phyloP scores from a whole-genome alignment of 2,888 invertebrate genomes.

The Coenonympha arcania region DNA sequence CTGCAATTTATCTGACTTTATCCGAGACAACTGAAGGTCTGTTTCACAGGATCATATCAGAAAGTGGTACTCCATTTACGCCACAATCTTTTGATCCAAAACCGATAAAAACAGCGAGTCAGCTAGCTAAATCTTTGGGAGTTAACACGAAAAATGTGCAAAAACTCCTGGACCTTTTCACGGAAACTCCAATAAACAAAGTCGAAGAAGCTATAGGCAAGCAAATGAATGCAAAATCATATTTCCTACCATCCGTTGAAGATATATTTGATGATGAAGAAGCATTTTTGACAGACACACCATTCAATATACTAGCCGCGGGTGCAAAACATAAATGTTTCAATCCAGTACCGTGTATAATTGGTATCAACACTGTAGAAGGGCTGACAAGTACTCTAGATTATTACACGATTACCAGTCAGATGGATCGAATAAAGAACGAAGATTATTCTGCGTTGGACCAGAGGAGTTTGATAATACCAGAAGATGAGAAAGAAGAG shows the following conservation, averaged over 20 bases:
- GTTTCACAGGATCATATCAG: conserved; percentile 58
- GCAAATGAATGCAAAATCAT: conserved; percentile 59
- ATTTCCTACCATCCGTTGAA: conserved; percentile 60
- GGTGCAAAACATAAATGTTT: conserved; percentile 38
- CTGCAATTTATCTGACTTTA: conserved; percentile 58
- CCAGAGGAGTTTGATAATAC: conserved; percentile 44
- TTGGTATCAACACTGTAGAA: conserved; percentile 73
- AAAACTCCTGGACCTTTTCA: conserved; percentile 46
- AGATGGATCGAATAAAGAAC: conserved; percentile 54
- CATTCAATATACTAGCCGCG: conserved; percentile 53
- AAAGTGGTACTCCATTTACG: conserved; percentile 56
- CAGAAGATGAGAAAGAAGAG: conserved; percentile 43
- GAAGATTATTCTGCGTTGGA: conserved; percentile 55
- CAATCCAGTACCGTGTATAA: conserved; percentile 64
- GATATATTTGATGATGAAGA: conserved; percentile 52
- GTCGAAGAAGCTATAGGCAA: conserved; percentile 60
- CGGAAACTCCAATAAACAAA: conserved; percentile 42
- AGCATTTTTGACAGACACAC: conserved; percentile 59
- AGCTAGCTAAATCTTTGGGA: conserved; percentile 58
- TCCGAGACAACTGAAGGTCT: conserved; percentile 58
- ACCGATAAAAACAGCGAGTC: conserved; percentile 52
- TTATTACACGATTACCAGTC: conserved; percentile 55
- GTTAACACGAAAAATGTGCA: conserved; percentile 44
- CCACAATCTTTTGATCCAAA: conserved; percentile 53
- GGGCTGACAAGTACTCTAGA: conserved; percentile 64